These are phyloP conservation scores for Ferrisia virgata DNA, from an alignment of 2,888 invertebrate genomes.

Conservation along the genomic window DNA sequence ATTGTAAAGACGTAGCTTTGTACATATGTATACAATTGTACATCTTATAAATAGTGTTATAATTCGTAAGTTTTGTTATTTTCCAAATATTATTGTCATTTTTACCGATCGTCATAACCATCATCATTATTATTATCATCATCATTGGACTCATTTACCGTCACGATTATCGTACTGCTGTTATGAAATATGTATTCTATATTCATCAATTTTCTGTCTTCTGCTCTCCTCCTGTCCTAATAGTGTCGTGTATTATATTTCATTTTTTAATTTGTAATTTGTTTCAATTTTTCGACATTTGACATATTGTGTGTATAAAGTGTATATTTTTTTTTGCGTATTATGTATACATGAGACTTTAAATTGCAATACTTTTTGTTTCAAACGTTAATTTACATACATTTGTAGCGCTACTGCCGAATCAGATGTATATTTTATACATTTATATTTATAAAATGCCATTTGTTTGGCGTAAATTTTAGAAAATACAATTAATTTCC, in stretches of 20 bases:
- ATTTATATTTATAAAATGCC: conserved; percentile 36
- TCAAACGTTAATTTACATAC: background rate
- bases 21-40: no score
- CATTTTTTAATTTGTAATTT: background rate
- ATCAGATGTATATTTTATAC: conserved; percentile 43
- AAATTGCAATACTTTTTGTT: conserved; percentile 38
- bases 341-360: conserved; percentile 1
- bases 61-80: background rate
- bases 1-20: no score
- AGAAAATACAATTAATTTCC: conserved; percentile 31
- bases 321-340: background rate
- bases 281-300: no score
- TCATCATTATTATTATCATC: background rate
- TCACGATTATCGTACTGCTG: background rate
- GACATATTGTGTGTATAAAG: background rate
- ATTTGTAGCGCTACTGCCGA: conserved; percentile 40
- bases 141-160: background rate
- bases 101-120: background rate
- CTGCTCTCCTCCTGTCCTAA: background rate
- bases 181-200: no score
- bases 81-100: background rate
- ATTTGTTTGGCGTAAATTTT: conserved; percentile 31
- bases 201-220: background rate
- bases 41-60: no score
- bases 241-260: background rate